Base-by-base conservation (phyloP, 2,797 vertebrate species). In the Mycteria americana region DNA sequence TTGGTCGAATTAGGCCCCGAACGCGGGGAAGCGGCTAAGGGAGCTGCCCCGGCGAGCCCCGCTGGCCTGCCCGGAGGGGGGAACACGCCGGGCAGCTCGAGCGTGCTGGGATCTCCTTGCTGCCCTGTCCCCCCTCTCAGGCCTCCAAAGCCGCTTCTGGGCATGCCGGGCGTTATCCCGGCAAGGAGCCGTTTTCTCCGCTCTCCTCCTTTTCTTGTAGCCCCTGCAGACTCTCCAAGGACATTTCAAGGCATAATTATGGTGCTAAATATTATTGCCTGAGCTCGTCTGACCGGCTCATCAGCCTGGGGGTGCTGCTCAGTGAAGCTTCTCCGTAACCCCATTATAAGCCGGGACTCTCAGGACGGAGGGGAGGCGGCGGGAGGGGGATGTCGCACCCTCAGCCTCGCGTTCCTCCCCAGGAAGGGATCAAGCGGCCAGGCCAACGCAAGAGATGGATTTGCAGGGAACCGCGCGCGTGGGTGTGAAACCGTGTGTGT, bases 1-100 rank as follows among this genome's bases (percentile, higher is more conserved):
- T 94, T 94, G 96, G 96, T 91, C 72, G 75, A 96, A 95, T 97
- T 75, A 97, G 88, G 96, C 56, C 39, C 48, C 17, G 87, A 97
- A 96, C 95, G 93, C 25, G 31, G 90, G 80, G 89, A 95, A 87
- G 77, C 46, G 35, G 62, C 85, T 72, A 88, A 67, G 94, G 17
- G 68, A 87, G 76, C 46, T 65, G 96, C 92, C 94, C 94, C 12
- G 3, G 87, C 4, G 31, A 80, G 85, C 56, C 8, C 43, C 22
- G 24, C 88, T 53, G 70, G 51, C 39, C 41, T 15, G 51, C 75
- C 33, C 35, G 3, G 46, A 51, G 10, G 2, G 70, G 27, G 69
- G 65, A 37, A 37, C 41, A 23, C 8, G 7, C 6, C 0, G 16
- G 57, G 86, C 46, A 54, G 27, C 56, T 31, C 35, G 3, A 3